phyloP scores from a whole-genome alignment of 64 coral and sea anemone genomes.

The Pachyseris speciosa region DNA sequence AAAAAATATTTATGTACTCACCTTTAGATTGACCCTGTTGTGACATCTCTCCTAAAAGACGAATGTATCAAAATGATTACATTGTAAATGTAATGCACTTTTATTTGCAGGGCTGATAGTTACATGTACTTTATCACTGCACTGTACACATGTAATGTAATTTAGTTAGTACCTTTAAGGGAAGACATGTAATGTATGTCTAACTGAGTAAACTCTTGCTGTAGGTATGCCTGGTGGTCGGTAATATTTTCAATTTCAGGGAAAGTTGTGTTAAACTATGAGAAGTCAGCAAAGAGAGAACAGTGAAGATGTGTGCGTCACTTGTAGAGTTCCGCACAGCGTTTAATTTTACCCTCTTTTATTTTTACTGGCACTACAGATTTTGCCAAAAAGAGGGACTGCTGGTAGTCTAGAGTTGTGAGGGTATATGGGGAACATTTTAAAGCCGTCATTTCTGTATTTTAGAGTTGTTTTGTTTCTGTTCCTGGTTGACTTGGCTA shows the following conservation, averaged over 20 bases:
- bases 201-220: neutral
- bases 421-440: neutral
- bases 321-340: neutral
- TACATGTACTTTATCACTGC: conserved; percentile 18
- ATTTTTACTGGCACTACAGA: neutral
- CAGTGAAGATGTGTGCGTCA: neutral
- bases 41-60: conserved; percentile 15
- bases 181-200: neutral
- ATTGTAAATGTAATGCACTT: conserved; percentile 12
- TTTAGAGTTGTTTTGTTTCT: neutral
- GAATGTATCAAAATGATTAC: conserved; percentile 1
- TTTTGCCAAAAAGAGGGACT: neutral
- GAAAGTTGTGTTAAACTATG: conserved; percentile 1
- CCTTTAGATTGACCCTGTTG: conserved; percentile 18
- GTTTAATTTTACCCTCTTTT: neutral
- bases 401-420: neutral
- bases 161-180: neutral
- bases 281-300: neutral
- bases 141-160: neutral
- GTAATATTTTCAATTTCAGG: conserved; percentile 23
- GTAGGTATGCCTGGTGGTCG: neutral
- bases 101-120: neutral
- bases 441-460: neutral
- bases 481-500: conserved; percentile 1
- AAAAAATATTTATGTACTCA: neutral